phyloP scores from a whole-genome alignment of 2,797 vertebrate species.

The Cuculus canorus region DNA sequence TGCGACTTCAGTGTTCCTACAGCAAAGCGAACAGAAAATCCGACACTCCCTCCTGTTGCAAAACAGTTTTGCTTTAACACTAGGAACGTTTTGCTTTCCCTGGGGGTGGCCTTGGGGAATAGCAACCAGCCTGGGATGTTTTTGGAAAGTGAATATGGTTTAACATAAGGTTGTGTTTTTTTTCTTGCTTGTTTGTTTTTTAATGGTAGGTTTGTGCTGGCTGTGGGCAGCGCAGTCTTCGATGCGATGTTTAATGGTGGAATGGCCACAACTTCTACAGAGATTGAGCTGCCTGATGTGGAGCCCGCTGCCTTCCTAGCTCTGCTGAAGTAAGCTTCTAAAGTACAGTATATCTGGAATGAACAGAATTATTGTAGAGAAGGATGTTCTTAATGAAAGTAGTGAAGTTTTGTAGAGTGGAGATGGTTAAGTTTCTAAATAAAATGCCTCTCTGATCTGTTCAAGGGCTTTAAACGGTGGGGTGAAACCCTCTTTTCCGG shows the following conservation, averaged over 20 bases:
- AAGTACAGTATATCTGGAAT: not conserved
- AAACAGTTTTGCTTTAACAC: not conserved
- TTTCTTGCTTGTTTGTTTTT: not conserved
- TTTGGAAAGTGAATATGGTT: not conserved
- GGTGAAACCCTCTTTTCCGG: not conserved
- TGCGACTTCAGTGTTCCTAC: not conserved
- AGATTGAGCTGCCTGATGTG: constrained; percentile 97
- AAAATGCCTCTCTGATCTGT: not conserved
- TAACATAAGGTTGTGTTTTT: not conserved
- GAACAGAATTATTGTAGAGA: not conserved
- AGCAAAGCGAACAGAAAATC: not conserved
- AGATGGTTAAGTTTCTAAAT: not conserved
- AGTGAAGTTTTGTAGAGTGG: not conserved
- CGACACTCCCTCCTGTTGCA: constrained; percentile 19
- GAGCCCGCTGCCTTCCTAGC: constrained; percentile 95
- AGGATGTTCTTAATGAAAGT: not conserved
- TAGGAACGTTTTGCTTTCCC: not conserved
- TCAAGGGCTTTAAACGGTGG: not conserved
- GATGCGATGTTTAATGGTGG: constrained; percentile 99
- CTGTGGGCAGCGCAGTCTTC: constrained; percentile 95
- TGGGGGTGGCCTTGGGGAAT: not conserved
- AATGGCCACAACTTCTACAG: constrained; percentile 97
- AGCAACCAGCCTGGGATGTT: not conserved
- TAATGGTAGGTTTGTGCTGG: constrained; percentile 90
- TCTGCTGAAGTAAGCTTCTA: constrained; percentile 88